phyloP scores from a whole-genome alignment of 2,113 vertebrate genomes.

The Mormyrus iriodes region DNA sequence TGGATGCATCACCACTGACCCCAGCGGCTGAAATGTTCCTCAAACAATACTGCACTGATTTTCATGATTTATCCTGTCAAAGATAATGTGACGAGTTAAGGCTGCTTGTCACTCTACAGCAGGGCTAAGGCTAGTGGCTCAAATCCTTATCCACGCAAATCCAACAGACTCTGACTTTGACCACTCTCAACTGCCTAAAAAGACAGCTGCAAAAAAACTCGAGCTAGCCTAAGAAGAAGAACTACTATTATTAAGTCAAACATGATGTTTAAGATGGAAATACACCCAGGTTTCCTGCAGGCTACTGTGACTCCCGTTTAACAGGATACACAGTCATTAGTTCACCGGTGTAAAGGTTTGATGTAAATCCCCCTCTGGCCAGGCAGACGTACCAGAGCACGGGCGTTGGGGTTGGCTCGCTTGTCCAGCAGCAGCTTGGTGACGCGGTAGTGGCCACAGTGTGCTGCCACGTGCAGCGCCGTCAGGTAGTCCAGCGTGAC shows the following conservation, averaged over 20 bases:
- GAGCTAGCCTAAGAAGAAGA: not conserved
- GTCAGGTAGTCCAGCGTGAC: constrained; percentile 96
- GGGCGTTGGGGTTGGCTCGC: constrained; percentile 92
- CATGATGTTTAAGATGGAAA: not conserved
- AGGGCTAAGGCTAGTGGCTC: not conserved
- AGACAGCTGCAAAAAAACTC: not conserved
- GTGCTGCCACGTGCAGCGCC: constrained; percentile 86
- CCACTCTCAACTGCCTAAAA: not conserved
- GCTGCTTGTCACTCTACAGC: not conserved
- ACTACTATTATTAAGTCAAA: not conserved
- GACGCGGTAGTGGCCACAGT: constrained; percentile 93
- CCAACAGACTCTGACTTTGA: not conserved
- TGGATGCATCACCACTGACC: not conserved
- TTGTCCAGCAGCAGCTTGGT: constrained; percentile 97
- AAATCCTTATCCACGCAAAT: not conserved
- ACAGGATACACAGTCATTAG: not conserved
- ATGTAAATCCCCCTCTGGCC: not conserved
- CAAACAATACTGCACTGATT: not conserved
- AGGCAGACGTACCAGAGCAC: constrained; percentile 74
- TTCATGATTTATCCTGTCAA: not conserved
- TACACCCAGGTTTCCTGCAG: not conserved
- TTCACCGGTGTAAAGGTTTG: not conserved
- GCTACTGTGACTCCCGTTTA: not conserved
- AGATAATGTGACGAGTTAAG: not conserved
- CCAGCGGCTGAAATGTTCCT: not conserved